These are phyloP conservation scores for Mesoclemmys tuberculata DNA, from an alignment of 2,113 vertebrate species.

Conservation along the genomic window DNA sequence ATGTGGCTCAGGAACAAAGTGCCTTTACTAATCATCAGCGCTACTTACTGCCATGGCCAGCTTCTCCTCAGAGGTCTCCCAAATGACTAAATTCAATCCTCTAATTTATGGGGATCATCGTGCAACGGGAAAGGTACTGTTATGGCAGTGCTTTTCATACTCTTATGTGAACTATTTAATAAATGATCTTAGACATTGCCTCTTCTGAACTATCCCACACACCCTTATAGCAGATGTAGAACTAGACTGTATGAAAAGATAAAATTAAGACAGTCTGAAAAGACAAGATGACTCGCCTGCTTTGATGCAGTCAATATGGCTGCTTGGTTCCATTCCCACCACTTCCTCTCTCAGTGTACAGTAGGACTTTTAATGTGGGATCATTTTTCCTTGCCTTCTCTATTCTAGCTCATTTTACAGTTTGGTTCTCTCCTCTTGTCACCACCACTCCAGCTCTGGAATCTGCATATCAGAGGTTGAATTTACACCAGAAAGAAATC, in stretches of 20 bases:
- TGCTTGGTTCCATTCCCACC: neutral
- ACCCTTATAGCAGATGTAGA: neutral
- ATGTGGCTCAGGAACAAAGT: neutral
- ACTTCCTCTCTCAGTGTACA: neutral
- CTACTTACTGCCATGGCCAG: neutral
- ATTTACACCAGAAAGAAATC: neutral
- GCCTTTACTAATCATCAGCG: neutral
- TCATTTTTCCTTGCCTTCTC: neutral
- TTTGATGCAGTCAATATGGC: neutral
- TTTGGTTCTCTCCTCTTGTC: neutral
- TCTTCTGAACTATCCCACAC: neutral
- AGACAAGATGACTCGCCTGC: neutral
- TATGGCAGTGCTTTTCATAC: neutral
- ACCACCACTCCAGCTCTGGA: neutral
- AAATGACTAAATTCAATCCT: neutral
- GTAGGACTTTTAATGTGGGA: neutral
- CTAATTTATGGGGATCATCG: neutral
- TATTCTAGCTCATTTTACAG: neutral
- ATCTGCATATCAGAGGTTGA: neutral
- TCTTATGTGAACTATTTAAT: neutral
- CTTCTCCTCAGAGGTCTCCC: neutral
- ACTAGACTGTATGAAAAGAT: neutral
- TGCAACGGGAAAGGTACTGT: neutral
- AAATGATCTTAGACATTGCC: neutral
- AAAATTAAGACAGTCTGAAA: neutral